Evolutionary conservation across 1,140 invertebrate genomes (phyloP).

Genomic region (Holotrichia oblita): DNA sequence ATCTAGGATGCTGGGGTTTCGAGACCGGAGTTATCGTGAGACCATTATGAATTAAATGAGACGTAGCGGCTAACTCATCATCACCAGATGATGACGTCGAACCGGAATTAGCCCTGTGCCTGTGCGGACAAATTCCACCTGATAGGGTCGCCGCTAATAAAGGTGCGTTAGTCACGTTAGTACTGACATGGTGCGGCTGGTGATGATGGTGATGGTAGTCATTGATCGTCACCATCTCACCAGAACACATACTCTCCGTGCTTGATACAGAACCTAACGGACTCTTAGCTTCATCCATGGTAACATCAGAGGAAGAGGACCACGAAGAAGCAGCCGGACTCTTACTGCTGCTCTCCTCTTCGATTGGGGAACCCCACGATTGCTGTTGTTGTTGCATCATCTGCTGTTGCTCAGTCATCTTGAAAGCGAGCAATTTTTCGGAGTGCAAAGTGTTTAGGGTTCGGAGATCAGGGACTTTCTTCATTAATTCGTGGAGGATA

Average conservation of each 20-base stretch:
- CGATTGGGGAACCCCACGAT: conserved; percentile 67
- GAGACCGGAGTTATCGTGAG: conserved; percentile 73
- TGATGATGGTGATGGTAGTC: conserved; percentile 65
- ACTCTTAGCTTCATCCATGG: conserved; percentile 82
- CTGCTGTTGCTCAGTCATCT: conserved; percentile 88
- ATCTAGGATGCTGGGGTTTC: conserved; percentile 64
- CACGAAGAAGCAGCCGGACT: conserved; percentile 70
- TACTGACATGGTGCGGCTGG: conserved; percentile 59
- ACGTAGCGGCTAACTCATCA: conserved; percentile 74
- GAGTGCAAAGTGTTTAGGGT: conserved; percentile 96
- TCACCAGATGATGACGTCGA: conserved; percentile 79
- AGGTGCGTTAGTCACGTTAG: conserved; percentile 71
- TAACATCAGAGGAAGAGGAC: conserved; percentile 74
- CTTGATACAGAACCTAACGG: conserved; percentile 87
- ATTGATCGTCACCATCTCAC: conserved; percentile 71
- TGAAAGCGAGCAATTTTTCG: conserved; percentile 93
- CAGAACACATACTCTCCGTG: conserved; percentile 78
- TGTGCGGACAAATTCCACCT: conserved; percentile 71
- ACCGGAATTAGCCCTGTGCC: conserved; percentile 80
- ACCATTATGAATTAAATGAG: conserved; percentile 72
- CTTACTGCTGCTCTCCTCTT: conserved; percentile 69
- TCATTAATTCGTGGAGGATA: conserved; percentile 87
- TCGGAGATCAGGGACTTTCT: conserved; percentile 93
- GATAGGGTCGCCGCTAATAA: conserved; percentile 81
- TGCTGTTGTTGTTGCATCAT: conserved; percentile 71